Conservation (phyloP, 2,113 vertebrate genomes). For the Corythaixoides concolor region DNA sequence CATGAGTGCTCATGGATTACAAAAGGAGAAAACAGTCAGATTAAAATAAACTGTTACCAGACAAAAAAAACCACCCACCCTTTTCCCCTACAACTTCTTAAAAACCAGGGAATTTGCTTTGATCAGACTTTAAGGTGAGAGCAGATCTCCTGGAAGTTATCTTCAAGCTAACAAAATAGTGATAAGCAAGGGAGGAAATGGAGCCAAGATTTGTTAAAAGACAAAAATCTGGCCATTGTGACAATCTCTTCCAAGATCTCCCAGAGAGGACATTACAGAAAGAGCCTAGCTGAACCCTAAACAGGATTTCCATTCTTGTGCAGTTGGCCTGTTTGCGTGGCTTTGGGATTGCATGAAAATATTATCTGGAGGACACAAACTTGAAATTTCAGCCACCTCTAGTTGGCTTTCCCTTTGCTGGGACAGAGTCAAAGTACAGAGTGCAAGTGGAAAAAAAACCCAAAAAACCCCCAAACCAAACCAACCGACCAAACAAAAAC, state of each 20-base stretch:
- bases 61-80: constrained; percentile 49
- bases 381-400: neutral
- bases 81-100: constrained; percentile 36
- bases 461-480: neutral
- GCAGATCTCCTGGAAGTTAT: constrained; percentile 51
- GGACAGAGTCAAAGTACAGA: neutral
- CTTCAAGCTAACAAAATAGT: constrained; percentile 61
- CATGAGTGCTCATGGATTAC: constrained; percentile 53
- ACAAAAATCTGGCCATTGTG: constrained; percentile 19
- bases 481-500: neutral
- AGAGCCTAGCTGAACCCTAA: neutral
- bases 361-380: neutral
- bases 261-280: neutral
- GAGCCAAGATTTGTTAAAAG: constrained; percentile 40
- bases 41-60: constrained; percentile 75
- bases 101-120: constrained; percentile 30
- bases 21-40: constrained; percentile 66
- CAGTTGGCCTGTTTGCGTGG: neutral
- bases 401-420: neutral
- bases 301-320: constrained; percentile 20
- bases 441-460: neutral
- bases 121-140: constrained; percentile 62
- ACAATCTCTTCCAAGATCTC: constrained; percentile 11
- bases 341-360: neutral
- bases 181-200: constrained; percentile 56